Evolutionary conservation across 2,888 invertebrate species (phyloP).

Genomic region (Caprella mutica): DNA sequence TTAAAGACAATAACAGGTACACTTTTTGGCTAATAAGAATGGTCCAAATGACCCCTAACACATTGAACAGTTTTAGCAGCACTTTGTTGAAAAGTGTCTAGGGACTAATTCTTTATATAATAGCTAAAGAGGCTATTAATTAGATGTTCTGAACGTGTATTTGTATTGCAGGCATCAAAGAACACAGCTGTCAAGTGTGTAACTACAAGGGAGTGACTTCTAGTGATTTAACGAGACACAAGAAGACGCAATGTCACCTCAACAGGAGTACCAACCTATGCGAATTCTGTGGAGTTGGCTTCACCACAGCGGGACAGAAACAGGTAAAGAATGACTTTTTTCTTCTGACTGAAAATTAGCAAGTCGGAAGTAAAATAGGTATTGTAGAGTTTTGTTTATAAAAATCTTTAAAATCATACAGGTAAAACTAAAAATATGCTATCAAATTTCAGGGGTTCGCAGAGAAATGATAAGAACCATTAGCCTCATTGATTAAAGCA

Average conservation of each 20-base stretch:
- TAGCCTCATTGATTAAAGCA: too few relatives aligned
- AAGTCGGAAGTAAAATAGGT: too few relatives aligned
- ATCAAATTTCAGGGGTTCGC: too few relatives aligned
- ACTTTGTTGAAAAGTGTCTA: background rate
- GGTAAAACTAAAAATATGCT: too few relatives aligned
- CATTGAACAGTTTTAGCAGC: background rate
- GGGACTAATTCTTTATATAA: background rate
- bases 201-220: slow-evolving; percentile 34
- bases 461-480: too few relatives aligned
- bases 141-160: background rate
- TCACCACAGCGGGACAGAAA: slow-evolving; percentile 27
- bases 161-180: slow-evolving; percentile 25
- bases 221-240: slow-evolving; percentile 31
- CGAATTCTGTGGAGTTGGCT: slow-evolving; percentile 29
- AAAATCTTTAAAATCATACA: too few relatives aligned
- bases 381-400: too few relatives aligned
- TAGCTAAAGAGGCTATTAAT: background rate
- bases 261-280: slow-evolving; percentile 30
- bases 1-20: too few relatives aligned
- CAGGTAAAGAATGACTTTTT: slow-evolving; percentile 23
- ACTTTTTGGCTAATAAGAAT: too few relatives aligned
- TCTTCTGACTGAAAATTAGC: too few relatives aligned
- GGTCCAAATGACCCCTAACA: background rate
- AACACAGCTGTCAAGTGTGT: slow-evolving; percentile 31
- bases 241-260: slow-evolving; percentile 31